Conservation (phyloP, 2,797 vertebrate species). For the Cyprinodon diabolis region DNA sequence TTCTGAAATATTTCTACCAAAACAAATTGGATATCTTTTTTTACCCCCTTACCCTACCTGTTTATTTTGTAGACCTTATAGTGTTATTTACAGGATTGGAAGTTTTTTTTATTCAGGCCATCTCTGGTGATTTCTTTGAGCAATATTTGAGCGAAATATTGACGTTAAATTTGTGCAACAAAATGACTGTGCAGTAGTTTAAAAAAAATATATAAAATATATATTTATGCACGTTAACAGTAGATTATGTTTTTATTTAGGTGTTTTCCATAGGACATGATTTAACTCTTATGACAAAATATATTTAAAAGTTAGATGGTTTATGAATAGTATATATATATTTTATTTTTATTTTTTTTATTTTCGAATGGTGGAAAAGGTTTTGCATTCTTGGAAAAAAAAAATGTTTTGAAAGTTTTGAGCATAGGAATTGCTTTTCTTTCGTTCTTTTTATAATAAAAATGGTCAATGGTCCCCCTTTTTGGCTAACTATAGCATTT, state of each 20-base stretch:
- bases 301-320: background rate
- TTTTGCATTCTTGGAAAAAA: background rate
- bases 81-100: background rate
- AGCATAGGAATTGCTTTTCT: background rate
- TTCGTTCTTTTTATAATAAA: background rate
- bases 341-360: background rate
- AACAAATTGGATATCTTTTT: background rate
- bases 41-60: background rate
- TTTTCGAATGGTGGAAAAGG: background rate
- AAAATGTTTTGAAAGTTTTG: no score
- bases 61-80: background rate
- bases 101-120: background rate
- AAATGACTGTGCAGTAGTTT: background rate
- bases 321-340: background rate
- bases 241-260: no score
- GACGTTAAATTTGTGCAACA: background rate
- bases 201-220: no score
- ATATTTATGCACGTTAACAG: no score
- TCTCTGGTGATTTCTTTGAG: background rate
- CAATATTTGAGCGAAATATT: background rate
- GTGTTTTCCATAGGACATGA: background rate
- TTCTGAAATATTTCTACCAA: background rate
- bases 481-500: background rate
- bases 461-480: no score
- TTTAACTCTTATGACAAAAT: background rate